Base-by-base conservation (phyloP, 2,888 invertebrate genomes). In the Lomographa bimaculata region DNA sequence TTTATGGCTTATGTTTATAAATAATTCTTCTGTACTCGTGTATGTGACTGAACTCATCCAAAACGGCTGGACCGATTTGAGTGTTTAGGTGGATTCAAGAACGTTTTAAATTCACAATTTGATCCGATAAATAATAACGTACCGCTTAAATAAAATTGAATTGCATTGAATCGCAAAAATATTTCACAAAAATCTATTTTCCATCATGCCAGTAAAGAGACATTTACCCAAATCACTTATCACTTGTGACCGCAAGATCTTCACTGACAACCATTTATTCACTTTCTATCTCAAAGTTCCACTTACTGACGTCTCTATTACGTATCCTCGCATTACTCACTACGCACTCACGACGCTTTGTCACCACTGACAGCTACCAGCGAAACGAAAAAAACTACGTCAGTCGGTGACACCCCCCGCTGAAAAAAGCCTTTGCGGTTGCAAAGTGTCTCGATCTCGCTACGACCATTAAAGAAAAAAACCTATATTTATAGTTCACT, bases 401-500 rank as follows among this genome's bases (percentile, higher is more conserved):
- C 67, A 70, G 70, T 72, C 75, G 73, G 67, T 53, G 53, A 49
- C 53, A 68, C 79, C 84, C 86, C 83, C 86, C 67, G 78, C 75
- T 73, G 83, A 45, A 65, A 60, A 56, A 57, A 57, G 60, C 65
- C 72, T 79, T 85, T 87, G 86, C 85, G 86, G 87, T 84, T 67
- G 62, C 74, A 78, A 76, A 79, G 82, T 71, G 79, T 81, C 82
- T 85, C 83, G 81, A 84, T 83, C 76, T 71, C 59, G 60, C 55
- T 5, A 26, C 30, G 35, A 35, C 25, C 35, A 41, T 35, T 25
- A 25, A 17, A 64, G 17, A 55, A 64, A 75, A 79, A 80, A 77
- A 72, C 49, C 9, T 41, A 54, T 46, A 59, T 64, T 64, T 71
- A 69, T 67, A 64, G 62, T 69, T 72, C 60, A 56, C 58, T 52